These are phyloP conservation scores for Ephialtes manifestator DNA, from an alignment of 2,888 invertebrate species.

Conservation along the genomic window DNA sequence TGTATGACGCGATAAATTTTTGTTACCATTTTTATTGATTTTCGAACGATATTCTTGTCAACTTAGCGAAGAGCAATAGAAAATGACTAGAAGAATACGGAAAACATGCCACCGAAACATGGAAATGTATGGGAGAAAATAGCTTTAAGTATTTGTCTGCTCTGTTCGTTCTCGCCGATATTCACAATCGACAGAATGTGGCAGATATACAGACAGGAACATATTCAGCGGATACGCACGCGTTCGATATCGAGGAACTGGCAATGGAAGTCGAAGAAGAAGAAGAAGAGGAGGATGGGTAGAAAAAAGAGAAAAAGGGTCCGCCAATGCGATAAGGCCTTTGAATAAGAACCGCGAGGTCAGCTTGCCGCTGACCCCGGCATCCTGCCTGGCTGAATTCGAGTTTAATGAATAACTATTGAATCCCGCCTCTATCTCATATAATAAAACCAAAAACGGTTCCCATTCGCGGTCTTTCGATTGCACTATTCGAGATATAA, in stretches of 20 bases:
- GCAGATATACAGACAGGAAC: neutral
- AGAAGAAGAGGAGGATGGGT: slow-evolving; percentile 54
- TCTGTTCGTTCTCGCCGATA: slow-evolving; percentile 6
- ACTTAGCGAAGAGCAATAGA: neutral
- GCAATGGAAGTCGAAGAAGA: slow-evolving; percentile 64
- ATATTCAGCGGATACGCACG: slow-evolving; percentile 40
- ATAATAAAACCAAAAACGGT: slow-evolving; percentile 59
- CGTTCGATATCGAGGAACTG: slow-evolving; percentile 68
- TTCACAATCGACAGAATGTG: slow-evolving; percentile 21
- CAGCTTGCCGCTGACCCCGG: slow-evolving; percentile 83
- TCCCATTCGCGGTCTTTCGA: slow-evolving; percentile 52
- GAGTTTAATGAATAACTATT: slow-evolving; percentile 85
- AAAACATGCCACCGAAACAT: slow-evolving; percentile 32
- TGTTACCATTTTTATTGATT: neutral
- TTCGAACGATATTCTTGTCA: neutral
- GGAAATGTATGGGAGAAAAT: slow-evolving; percentile 49
- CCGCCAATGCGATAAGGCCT: slow-evolving; percentile 82
- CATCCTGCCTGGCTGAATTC: slow-evolving; percentile 84
- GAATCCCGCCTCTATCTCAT: slow-evolving; percentile 83
- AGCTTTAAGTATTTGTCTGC: slow-evolving; percentile 21
- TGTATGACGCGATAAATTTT: neutral
- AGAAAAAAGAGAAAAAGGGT: slow-evolving; percentile 75
- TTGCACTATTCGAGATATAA: slow-evolving; percentile 42
- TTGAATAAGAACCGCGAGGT: slow-evolving; percentile 84
- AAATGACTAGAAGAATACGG: slow-evolving; percentile 43